Conservation (phyloP, 53 echinoderm and acorn worm genomes). For the Temnopleurus reevesii region DNA sequence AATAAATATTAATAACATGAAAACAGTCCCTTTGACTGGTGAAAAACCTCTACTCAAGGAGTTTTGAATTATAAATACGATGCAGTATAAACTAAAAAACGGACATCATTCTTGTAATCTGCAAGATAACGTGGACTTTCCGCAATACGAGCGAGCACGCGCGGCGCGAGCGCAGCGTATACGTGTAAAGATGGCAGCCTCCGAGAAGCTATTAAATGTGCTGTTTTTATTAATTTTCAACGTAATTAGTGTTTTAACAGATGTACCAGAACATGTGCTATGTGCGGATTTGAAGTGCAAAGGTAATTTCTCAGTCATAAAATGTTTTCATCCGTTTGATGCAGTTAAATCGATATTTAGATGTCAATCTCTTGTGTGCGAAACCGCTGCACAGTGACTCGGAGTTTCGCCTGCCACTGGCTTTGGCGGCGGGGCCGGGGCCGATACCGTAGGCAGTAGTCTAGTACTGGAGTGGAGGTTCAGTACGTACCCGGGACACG, state of each 20-base stretch:
- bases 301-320: neutral
- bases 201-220: neutral
- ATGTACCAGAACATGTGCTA: constrained; percentile 31
- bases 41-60: neutral
- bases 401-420: neutral
- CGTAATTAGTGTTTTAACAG: constrained; percentile 1
- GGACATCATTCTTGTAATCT: neutral
- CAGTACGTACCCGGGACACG: too few species aligned
- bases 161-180: neutral
- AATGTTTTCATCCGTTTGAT: neutral
- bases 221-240: neutral
- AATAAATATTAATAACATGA: too few species aligned
- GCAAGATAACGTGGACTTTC: constrained; percentile 3
- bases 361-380: too few species aligned
- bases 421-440: neutral
- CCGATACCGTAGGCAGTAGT: too few species aligned
- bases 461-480: too few species aligned
- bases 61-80: neutral
- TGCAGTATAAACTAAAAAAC: neutral
- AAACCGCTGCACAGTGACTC: too few species aligned
- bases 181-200: constrained; percentile 55
- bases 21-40: constrained; percentile 36
- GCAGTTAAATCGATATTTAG: too few species aligned
- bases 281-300: constrained; percentile 42
- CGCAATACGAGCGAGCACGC: too few species aligned